Evolutionary conservation across 2,888 invertebrate genomes (phyloP).

Genomic region (Drosophila aldrichi): DNA sequence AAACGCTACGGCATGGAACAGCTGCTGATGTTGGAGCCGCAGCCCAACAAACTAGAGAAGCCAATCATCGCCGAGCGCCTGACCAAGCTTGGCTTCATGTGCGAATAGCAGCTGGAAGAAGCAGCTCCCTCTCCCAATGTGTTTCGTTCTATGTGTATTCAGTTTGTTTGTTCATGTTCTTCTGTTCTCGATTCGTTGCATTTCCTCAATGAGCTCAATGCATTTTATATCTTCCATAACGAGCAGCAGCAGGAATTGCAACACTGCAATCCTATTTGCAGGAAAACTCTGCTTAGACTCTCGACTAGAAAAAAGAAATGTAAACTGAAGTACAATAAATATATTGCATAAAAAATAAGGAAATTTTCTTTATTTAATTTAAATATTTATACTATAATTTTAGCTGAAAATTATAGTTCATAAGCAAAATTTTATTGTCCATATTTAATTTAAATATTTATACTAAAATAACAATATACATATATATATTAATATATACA

Average conservation of each 20-base stretch:
- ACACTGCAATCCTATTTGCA: conserved; percentile 17
- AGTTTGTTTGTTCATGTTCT: conserved; percentile 29
- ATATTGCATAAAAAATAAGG: too few species aligned
- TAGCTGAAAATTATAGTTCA: too few species aligned
- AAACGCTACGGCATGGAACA: conserved; percentile 52
- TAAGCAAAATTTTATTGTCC: too few species aligned
- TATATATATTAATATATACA: too few species aligned
- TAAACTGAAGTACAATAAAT: too few species aligned
- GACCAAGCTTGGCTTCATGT: conserved; percentile 17
- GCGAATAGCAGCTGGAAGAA: conserved; percentile 12
- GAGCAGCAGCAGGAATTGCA: conserved; percentile 14
- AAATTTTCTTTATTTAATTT: too few species aligned
- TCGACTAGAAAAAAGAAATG: too few species aligned
- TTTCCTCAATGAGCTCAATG: conserved; percentile 1
- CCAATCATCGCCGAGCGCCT: conserved; percentile 16
- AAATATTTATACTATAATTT: too few species aligned
- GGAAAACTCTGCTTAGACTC: background rate
- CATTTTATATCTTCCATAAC: background rate
- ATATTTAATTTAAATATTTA: too few species aligned
- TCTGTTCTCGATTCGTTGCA: conserved; percentile 25
- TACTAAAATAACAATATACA: too few species aligned
- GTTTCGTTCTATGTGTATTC: conserved; percentile 21
- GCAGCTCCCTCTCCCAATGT: background rate
- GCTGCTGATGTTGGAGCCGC: conserved; percentile 48
- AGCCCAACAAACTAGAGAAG: conserved; percentile 37